Percentiles rank a stretch among this genome's conserved stretches.
Conservation (phyloP, 1,140 invertebrate species). For the Drosophila micromelanica region DNA sequence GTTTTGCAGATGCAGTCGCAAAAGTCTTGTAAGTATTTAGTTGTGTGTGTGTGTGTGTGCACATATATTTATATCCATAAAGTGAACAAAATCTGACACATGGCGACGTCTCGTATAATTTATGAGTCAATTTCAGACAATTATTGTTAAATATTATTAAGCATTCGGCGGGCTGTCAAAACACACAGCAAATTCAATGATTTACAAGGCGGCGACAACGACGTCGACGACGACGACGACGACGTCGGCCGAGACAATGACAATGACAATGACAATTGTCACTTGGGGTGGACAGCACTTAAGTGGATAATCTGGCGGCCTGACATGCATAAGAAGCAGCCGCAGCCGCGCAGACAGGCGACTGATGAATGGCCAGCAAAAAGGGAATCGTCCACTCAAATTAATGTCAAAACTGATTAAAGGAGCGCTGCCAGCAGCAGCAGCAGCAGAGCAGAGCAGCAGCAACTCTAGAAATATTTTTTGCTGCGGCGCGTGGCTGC, state of each 20-base stretch:
- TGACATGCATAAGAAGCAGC: constrained; percentile 58
- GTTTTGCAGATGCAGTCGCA: constrained; percentile 47
- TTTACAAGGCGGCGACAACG: constrained; percentile 58
- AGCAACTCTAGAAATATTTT: constrained; percentile 28
- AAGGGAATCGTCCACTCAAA: constrained; percentile 66
- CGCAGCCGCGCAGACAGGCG: constrained; percentile 1
- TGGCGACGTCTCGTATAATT: constrained; percentile 72
- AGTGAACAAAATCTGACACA: constrained; percentile 63
- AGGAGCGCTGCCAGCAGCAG: constrained; percentile 34
- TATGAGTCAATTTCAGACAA: constrained; percentile 84
- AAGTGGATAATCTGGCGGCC: constrained; percentile 75
- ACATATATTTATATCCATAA: constrained; percentile 53
- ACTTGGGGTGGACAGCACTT: constrained; percentile 68
- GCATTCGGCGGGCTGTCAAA: constrained; percentile 81
- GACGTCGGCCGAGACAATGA: constrained; percentile 14
- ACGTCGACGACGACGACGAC: constrained; percentile 16
- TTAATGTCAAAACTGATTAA: constrained; percentile 82
- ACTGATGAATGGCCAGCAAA: constrained; percentile 44
- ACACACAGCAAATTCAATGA: constrained; percentile 69
- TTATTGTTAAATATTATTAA: constrained; percentile 84
- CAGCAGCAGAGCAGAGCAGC: constrained; percentile 13
- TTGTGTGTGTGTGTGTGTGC: neutral
- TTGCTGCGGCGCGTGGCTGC: constrained; percentile 26
- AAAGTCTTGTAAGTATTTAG: constrained; percentile 19
- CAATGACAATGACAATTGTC: constrained; percentile 77